Conservation (phyloP, 2,113 vertebrate species). For the Crotalus horridus region DNA sequence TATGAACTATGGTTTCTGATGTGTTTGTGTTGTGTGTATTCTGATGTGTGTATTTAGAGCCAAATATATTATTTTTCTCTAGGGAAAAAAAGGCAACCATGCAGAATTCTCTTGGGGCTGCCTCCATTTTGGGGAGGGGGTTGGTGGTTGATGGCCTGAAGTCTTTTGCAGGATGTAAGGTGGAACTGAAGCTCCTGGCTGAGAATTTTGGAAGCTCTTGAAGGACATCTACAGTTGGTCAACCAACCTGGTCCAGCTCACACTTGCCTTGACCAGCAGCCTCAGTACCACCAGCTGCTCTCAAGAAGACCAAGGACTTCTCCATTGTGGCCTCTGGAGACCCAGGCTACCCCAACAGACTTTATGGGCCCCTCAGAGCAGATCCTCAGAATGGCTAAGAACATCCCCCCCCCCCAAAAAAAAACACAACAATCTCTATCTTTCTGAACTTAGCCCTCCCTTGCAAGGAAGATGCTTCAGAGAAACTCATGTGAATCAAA, state of each 20-base stretch:
- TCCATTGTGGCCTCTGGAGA: not conserved
- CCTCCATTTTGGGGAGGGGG: not conserved
- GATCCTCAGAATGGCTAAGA: not conserved
- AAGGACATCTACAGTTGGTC: not conserved
- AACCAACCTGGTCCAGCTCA: not conserved
- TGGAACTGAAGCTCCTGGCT: not conserved
- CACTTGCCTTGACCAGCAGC: not conserved
- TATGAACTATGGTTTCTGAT: not conserved
- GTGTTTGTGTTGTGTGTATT: not conserved
- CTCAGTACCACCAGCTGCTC: not conserved
- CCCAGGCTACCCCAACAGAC: not conserved
- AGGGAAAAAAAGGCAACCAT: not conserved
- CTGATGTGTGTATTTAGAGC: not conserved
- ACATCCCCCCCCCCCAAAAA: no score
- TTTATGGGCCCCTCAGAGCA: not conserved
- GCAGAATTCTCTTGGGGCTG: not conserved
- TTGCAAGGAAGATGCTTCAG: not conserved
- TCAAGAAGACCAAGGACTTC: not conserved
- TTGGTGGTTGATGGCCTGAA: not conserved
- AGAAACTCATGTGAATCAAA: not conserved
- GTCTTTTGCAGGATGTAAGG: not conserved
- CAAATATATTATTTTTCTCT: not conserved
- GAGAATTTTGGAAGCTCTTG: not conserved
- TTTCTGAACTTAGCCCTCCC: not conserved
- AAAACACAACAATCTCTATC: not conserved